phyloP scores from a whole-genome alignment of 2,797 vertebrate genomes.

The Etheostoma perlongum region DNA sequence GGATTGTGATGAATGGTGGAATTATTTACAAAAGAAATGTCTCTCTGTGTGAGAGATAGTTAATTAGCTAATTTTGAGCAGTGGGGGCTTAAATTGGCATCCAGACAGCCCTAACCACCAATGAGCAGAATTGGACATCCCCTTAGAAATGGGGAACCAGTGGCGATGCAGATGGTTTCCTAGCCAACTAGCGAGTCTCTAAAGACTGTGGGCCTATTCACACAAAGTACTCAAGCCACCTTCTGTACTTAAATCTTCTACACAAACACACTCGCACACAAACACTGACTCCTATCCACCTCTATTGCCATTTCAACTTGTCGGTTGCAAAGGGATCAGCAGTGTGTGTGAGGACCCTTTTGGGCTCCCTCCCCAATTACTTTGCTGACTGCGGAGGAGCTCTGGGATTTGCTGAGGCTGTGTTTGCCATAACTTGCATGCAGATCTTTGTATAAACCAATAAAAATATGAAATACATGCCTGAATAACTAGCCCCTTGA shows the following conservation, averaged over 20 bases:
- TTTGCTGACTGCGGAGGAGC: constrained; percentile 76
- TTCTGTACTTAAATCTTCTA: constrained; percentile 55
- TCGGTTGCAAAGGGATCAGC: constrained; percentile 66
- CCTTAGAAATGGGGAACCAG: constrained; percentile 67
- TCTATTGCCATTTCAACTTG: constrained; percentile 72
- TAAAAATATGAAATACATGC: constrained; percentile 78
- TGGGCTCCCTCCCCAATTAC: constrained; percentile 84
- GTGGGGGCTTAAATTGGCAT: constrained; percentile 70
- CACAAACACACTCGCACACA: constrained; percentile 28
- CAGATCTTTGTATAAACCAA: constrained; percentile 73
- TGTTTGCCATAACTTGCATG: constrained; percentile 69
- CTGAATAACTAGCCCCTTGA: constrained; percentile 79
- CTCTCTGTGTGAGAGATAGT: constrained; percentile 69
- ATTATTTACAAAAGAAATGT: constrained; percentile 66
- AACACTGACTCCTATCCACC: constrained; percentile 63
- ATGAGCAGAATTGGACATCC: constrained; percentile 63
- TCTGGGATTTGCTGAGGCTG: constrained; percentile 71
- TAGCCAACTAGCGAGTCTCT: constrained; percentile 71
- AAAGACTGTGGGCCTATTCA: constrained; percentile 67
- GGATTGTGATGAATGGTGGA: constrained; percentile 67
- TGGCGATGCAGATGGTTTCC: constrained; percentile 79
- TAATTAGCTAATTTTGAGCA: constrained; percentile 79
- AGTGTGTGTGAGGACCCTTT: constrained; percentile 68
- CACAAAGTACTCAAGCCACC: constrained; percentile 61
- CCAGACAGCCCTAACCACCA: constrained; percentile 26